Base-by-base conservation (phyloP, 1,140 invertebrate species). In the Rhagoletis zephyria region DNA sequence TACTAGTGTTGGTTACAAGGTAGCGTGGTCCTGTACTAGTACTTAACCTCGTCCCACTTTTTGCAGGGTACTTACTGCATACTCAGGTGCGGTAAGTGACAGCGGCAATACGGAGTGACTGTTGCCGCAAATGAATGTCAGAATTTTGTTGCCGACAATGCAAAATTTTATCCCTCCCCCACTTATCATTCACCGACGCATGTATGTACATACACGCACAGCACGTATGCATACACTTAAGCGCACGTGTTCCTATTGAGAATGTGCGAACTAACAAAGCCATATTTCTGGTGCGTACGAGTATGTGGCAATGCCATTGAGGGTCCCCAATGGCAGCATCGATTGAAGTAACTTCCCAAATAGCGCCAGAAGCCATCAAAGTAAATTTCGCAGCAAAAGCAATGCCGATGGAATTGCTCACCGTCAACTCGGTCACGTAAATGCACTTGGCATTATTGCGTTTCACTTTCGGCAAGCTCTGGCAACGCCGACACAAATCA, bases 361-460 rank as follows among this genome's bases (percentile, higher is more conserved):
- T 9, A 56, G n/a, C 48, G 16, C 6, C 48, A 51, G n/a, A 19
- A 81, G 74, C 48, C 16, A 59, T 81, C 51, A 30, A 81, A 2
- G 48, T 30, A 30, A 40, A 51, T 56, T 56, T 56, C 16, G 48
- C n/a, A 9, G 19, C 74, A 81, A 81, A 2, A 81, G 19, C 74
- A 51, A 81, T 14, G 48, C 16, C 48, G 45, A 42, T 42, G 3
- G 14, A n/a, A 56, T 30, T 81, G 48, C n/a, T 2, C 48, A 56
- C 48, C 30, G 30, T 30, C 9, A 19, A 81, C 48, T 59, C 7
- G 3, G 74, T 81, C 74, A 81, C 74, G 74, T 81, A 81, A 81
- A 56, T 16, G 16, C 3, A 56, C 74, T 56, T 30, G 48, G 5
- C 74, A 56, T 51, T 81, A 81, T 81, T 56, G 48, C 74, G 9